Conservation (phyloP, 1,140 invertebrate species). For the Zaprionus inermis region DNA sequence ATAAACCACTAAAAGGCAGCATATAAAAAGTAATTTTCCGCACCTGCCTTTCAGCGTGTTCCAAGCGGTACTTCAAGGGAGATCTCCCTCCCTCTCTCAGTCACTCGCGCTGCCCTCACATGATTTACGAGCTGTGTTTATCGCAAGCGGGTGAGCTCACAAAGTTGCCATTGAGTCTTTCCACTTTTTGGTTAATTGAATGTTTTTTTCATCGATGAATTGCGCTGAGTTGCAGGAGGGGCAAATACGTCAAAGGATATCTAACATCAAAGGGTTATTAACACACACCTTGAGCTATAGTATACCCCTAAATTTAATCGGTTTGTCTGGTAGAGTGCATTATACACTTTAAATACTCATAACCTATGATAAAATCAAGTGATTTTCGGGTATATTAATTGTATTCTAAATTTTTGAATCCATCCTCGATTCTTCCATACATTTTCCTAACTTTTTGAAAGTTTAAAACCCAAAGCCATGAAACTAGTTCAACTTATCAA, state of each 20-base stretch:
- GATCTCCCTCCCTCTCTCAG: slow-evolving; percentile 3
- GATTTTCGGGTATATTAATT: no score
- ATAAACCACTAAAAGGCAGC: slow-evolving; percentile 80
- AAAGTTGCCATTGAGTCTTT: slow-evolving; percentile 53
- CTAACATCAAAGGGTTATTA: background rate
- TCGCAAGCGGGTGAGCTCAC: slow-evolving; percentile 51
- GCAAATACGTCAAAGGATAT: background rate
- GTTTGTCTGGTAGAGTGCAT: background rate
- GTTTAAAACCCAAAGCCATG: no score
- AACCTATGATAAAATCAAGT: no score
- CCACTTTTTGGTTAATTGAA: slow-evolving; percentile 67
- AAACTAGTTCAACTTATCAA: no score
- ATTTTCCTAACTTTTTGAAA: no score
- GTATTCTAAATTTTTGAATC: no score
- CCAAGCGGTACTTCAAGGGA: slow-evolving; percentile 76
- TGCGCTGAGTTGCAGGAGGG: background rate
- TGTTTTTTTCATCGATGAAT: slow-evolving; percentile 17
- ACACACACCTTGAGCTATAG: background rate
- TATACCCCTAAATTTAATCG: background rate
- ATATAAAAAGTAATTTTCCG: slow-evolving; percentile 83
- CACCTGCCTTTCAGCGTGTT: slow-evolving; percentile 73
- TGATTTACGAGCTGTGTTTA: slow-evolving; percentile 67
- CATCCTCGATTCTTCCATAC: background rate
- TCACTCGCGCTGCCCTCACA: slow-evolving; percentile 11
- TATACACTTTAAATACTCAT: no score